Conservation (phyloP, 2,113 vertebrate species). For the Lathamus discolor region DNA sequence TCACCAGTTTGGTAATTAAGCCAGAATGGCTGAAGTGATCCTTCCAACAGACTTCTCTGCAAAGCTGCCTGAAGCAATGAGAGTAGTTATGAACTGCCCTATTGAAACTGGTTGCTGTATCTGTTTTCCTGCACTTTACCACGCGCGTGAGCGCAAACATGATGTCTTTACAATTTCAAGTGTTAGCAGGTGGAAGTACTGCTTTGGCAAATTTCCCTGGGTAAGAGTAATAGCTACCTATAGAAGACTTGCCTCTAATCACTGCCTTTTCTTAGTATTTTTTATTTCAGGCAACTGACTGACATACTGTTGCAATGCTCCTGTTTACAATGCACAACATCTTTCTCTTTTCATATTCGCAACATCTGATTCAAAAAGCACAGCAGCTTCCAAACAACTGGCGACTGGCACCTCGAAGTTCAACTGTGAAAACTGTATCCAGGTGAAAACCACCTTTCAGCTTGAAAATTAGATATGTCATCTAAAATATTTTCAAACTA, state of each 20-base stretch:
- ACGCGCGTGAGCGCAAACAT: accelerated
- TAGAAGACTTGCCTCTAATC: background rate
- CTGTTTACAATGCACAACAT: background rate
- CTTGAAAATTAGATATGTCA: background rate
- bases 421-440: background rate
- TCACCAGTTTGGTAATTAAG: background rate
- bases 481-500: background rate
- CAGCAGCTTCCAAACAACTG: background rate
- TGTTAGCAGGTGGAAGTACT: background rate
- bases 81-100: background rate
- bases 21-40: background rate
- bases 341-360: background rate
- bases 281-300: background rate
- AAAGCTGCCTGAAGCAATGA: background rate
- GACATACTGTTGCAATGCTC: background rate
- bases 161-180: background rate
- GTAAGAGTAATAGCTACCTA: background rate
- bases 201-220: background rate
- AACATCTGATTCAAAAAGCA: background rate
- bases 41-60: background rate
- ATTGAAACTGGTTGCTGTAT: background rate
- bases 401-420: background rate
- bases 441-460: background rate
- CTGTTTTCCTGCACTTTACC: background rate
- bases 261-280: background rate